These are phyloP conservation scores for Rhinolophus ferrumequinum DNA, from an alignment of 2,113 vertebrate species.

Conservation along the genomic window DNA sequence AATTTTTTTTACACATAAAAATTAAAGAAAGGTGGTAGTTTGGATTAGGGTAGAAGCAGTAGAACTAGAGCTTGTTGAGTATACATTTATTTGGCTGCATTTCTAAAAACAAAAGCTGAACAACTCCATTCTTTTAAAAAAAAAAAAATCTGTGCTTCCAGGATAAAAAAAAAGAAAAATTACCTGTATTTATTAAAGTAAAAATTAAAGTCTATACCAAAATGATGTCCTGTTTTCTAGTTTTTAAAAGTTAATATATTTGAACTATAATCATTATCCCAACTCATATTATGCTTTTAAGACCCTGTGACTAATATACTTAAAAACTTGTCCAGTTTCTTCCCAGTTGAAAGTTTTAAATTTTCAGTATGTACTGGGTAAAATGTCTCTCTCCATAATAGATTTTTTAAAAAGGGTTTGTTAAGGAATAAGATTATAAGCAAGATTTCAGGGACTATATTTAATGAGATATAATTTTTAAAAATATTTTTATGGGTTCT, in stretches of 20 bases:
- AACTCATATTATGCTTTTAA: not conserved
- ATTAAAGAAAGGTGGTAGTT: not conserved
- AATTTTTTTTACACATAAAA: not conserved
- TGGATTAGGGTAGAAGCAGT: not conserved
- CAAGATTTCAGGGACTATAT: not conserved
- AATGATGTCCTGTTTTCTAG: not conserved
- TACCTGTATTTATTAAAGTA: not conserved
- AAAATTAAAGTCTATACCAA: conserved; percentile 14
- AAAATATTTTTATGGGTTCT: conserved; percentile 15
- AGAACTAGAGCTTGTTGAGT: not conserved
- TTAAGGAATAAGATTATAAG: conserved; percentile 12
- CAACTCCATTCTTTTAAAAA: not conserved
- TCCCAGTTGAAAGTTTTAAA: conserved; percentile 14
- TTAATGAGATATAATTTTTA: not conserved
- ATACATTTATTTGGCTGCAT: not conserved
- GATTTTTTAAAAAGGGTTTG: not conserved
- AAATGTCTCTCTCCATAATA: not conserved
- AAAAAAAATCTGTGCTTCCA: not conserved
- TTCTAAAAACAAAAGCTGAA: conserved; percentile 48
- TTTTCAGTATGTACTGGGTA: not conserved
- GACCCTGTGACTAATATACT: not conserved
- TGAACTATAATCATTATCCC: not conserved
- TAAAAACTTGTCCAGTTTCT: not conserved
- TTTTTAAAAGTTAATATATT: not conserved
- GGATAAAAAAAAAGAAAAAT: not conserved